A percentile compares a stretch with the other conserved stretches of the same genome.
Conservation (phyloP, 2,113 vertebrate species). For the Sula dactylatra region DNA sequence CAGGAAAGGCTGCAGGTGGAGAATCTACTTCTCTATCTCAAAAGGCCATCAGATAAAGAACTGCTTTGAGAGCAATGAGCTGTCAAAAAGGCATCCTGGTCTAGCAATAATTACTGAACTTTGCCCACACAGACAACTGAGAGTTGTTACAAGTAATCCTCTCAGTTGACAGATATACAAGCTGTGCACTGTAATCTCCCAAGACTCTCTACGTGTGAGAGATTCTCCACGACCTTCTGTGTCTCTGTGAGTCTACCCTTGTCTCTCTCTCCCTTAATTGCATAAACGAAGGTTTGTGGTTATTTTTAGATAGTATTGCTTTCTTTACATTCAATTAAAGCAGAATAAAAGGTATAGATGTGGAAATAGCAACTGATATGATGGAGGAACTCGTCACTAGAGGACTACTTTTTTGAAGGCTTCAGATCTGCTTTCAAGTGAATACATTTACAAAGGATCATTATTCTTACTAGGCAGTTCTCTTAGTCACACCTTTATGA, state of each 20-base stretch:
- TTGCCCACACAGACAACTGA: neutral
- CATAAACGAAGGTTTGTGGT: neutral
- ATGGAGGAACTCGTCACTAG: neutral
- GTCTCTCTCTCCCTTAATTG: neutral
- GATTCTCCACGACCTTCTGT: neutral
- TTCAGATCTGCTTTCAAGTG: neutral
- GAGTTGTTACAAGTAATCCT: neutral
- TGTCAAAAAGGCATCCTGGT: neutral
- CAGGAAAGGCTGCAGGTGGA: neutral
- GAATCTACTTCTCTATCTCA: neutral
- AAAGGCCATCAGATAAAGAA: neutral
- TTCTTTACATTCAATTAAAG: neutral
- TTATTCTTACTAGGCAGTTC: neutral
- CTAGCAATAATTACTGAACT: neutral
- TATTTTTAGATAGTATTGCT: neutral
- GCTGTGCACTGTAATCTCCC: neutral
- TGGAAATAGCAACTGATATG: neutral
- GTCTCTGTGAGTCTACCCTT: neutral
- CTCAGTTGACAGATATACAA: neutral
- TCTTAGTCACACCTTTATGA: neutral
- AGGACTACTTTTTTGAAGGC: neutral
- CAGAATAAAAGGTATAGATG: neutral
- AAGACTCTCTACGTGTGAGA: neutral
- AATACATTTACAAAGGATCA: neutral
- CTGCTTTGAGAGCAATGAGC: neutral